Base-by-base conservation (phyloP, 2,113 vertebrate species). In the Hydrochoerus hydrochaeris region DNA sequence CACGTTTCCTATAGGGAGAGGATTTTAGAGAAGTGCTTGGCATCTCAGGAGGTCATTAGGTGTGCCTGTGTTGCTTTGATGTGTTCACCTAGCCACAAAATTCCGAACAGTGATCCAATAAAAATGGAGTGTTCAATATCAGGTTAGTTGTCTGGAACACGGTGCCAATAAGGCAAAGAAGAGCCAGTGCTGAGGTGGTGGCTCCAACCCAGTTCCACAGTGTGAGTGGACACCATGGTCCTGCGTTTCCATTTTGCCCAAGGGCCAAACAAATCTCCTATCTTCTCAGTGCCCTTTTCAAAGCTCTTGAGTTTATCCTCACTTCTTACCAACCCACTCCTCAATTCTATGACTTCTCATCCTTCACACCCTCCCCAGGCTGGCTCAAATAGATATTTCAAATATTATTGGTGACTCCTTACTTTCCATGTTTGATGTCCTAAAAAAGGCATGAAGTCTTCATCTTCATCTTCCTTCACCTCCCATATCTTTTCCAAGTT, bases 1-100 rank as follows among this genome's bases (percentile, higher is more conserved):
- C 11, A 60, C 30, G 13, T n/a, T 58, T 65, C 7, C 5, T 17
- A 2, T 0, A 6, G 41, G 14, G 35, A 22, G 1, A 5, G 62
- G 7, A 4, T 2, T 67, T 85, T 46, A 81, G 71, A 28, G 30
- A 62, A 24, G 30, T 1, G 11, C 26, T 26, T 75, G 58, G 19
- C 11, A 69, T 67, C 57, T 54, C 82, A 52, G 35, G 32, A 52
- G 71, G 52, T 1, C 0, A 0, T 63, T 49, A 8, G 49, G 16
- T 46, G 0, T 62, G 44, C 38, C 38, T 46, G 1, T 10, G 1
- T 78, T 69, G 75, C 69, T 69, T 85, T 88, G 83, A 57, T n/a
- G n/a, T 46, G 12, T 5, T 75, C 69, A 4, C 49, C 41, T 85
- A 54, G 46, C 26, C 63, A n/a, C 30, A 30, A 5, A 85, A 54